Conservation (phyloP, 2,113 vertebrate genomes). For the Otolemur garnettii region DNA sequence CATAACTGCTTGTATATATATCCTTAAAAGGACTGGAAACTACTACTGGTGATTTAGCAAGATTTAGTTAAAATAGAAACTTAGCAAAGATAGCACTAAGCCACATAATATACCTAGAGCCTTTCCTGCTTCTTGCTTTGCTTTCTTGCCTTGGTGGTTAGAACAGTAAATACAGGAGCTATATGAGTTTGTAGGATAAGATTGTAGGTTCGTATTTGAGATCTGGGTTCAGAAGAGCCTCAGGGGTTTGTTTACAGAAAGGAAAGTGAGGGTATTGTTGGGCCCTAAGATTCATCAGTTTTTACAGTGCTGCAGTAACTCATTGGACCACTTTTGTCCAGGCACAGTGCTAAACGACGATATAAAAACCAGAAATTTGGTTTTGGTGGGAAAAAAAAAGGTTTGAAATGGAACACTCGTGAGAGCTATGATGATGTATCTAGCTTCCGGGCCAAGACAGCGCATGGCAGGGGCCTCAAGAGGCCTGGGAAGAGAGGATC, state of each 20-base stretch:
- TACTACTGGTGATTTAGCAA: neutral
- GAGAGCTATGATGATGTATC: constrained; percentile 96
- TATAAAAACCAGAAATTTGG: constrained; percentile 98
- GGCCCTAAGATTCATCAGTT: too few species aligned
- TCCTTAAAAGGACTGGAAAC: neutral
- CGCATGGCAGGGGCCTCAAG: constrained; percentile 89
- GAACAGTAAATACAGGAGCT: neutral
- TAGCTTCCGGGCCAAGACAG: constrained; percentile 91
- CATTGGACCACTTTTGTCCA: constrained; percentile 79
- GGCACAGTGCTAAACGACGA: constrained; percentile 93
- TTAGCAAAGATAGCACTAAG: constrained; percentile 1
- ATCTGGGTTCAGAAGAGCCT: neutral
- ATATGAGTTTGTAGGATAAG: neutral
- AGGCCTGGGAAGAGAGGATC: constrained; percentile 88
- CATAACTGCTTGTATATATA: neutral
- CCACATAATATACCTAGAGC: neutral
- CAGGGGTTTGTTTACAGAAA: neutral
- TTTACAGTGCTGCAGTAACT: constrained; percentile 10
- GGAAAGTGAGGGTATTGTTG: neutral
- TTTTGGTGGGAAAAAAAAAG: constrained; percentile 98
- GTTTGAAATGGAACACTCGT: constrained; percentile 97
- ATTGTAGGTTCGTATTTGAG: neutral
- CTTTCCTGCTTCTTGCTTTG: constrained; percentile 1
- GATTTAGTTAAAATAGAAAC: neutral
- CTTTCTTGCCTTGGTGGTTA: neutral